Evolutionary conservation across 2,888 invertebrate species (phyloP), one percentile per base, ranked within the genome.

Genomic region (Iphiclides podalirius): DNA sequence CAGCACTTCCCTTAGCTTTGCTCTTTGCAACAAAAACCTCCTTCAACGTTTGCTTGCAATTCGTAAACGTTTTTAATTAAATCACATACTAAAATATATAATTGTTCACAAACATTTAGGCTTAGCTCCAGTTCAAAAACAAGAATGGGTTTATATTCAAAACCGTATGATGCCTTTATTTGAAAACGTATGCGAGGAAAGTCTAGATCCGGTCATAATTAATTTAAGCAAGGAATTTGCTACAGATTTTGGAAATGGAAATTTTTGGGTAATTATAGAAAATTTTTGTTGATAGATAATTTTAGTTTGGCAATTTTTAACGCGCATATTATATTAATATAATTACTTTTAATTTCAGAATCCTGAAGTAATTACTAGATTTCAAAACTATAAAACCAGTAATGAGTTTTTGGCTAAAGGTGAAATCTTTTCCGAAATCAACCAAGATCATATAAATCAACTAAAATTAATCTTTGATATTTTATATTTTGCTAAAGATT

Each of bases 401-500:
- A 74, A 72, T 55, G 77, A 75, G 3, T 67, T 84, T 4, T 54
- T 85, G 28, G 58, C 74, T 2, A 82, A 78, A 60, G 79, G 77
- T 4, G 72, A 77, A 66, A 84, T 87, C 66, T 86, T 85, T 52
- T 68, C 79, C 8, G 87, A 88, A 63, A 78, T 70, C 44, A 71
- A 85, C 40, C 52, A 56, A 11, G 70, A 69, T 38, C 79, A 87
- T 52, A 51, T 77, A 16, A 61, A 64, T 13, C 83, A 87, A 57
- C 55, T 88, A 2, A 72, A 70, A 70, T 60, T 68, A 13, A 56
- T 87, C 14, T 79, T 85, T 63, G 82, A 91, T 35, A 70, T 91
- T 9, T 79, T 93, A 52, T 84, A 79, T 64, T 79, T 85, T 48
- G 91, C 92, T 39, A 90, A 88, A 64, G 87, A 89, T 59, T 92